These are phyloP conservation scores for Callocephalon fimbriatum DNA, from an alignment of 2,113 vertebrate species.

Conservation along the genomic window DNA sequence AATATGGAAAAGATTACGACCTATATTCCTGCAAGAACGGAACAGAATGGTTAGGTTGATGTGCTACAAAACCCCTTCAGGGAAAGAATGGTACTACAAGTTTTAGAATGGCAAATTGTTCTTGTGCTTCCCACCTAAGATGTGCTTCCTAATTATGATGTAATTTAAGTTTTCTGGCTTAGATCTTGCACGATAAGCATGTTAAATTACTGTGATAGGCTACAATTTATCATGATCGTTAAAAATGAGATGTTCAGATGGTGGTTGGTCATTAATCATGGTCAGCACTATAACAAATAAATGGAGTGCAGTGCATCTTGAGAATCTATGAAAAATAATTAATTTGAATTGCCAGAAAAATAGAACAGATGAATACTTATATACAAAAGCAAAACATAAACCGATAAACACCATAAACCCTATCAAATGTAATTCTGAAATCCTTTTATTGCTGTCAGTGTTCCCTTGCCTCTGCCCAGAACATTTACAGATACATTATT, in stretches of 20 bases:
- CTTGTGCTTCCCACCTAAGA: not conserved
- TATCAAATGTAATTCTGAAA: not conserved
- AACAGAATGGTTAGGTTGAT: not conserved
- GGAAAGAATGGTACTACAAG: not conserved
- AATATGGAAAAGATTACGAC: not conserved
- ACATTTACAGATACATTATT: not conserved
- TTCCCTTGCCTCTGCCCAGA: not conserved
- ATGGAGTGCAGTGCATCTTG: constrained; percentile 39
- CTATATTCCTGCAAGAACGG: not conserved
- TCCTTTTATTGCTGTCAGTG: not conserved
- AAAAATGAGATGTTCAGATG: constrained; percentile 53
- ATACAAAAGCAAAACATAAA: constrained; percentile 2
- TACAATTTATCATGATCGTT: constrained; percentile 62
- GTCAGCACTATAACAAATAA: constrained; percentile 52
- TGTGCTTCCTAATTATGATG: constrained; percentile 46
- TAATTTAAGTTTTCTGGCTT: constrained; percentile 38
- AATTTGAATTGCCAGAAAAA: constrained; percentile 46
- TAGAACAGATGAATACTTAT: constrained; percentile 7
- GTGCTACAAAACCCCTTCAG: not conserved
- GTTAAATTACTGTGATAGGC: constrained; percentile 49
- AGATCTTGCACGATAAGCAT: constrained; percentile 57
- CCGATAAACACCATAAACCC: not conserved
- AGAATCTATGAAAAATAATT: constrained; percentile 46
- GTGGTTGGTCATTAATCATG: constrained; percentile 65
- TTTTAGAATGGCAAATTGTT: not conserved